Base-by-base conservation (phyloP, 2,113 vertebrate genomes). In the Oreochromis tanganicae region DNA sequence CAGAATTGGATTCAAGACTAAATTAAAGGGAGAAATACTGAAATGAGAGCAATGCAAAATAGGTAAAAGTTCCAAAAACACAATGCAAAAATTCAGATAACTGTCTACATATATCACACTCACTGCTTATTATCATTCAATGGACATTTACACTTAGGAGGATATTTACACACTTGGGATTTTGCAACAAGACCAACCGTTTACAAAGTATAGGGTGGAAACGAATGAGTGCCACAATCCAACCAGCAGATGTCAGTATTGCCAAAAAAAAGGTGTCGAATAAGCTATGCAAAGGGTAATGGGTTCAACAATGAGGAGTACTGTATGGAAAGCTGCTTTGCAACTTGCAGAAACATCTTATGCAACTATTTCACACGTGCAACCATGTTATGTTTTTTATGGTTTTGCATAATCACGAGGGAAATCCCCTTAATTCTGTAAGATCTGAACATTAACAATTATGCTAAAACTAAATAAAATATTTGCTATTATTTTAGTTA, bases 231-330 rank as follows among this genome's bases (percentile, higher is more conserved):
- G 3, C 8, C 5, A 41, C 59, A 41, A 34, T 84, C 48, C 8
- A 41, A 85, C 91, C 91, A 92, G 75, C 19, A 93, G 93, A 87
- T 93, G 93, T 88, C 90, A 94, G 87, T 32, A 50, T 87, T 87
- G 24, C 13, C 34, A 81, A 80, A 85, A 52, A 52, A 84, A 85
- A 50, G 43, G 16, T 32, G 36, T 75, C 5, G 12, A 14, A 2
- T 52, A 34, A 36, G 9, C 71, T 29, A 16, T 14, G 32, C 17
- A 83, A 71, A 82, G 46, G 63, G 34, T 82, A 73, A 68, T 48
- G 29, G 29, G 61, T 75, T 81, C 82, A 90, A 43, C 46, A 50
- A 50, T 32, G 46, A n/a, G 43, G 16, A 78, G 27, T 78, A 32
- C n/a, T 78, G 46, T 4, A 50, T 29, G 46, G 43, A 50, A 78